Conservation (phyloP, 2,113 vertebrate genomes). For the Mustelus asterias region DNA sequence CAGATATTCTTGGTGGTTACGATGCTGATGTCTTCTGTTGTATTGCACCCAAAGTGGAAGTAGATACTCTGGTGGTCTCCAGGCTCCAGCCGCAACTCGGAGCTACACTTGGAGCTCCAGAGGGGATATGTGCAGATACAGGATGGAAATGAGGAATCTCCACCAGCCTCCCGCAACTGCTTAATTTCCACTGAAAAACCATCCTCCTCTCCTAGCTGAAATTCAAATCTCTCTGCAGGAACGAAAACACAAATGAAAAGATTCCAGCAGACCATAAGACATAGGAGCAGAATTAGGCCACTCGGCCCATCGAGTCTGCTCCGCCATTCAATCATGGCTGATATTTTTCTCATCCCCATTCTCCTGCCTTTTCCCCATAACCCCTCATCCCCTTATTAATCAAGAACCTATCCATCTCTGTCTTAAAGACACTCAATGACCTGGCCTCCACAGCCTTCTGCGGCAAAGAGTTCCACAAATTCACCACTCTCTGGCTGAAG, state of each 20-base stretch:
- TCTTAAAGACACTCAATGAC: no score
- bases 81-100: constrained; percentile 55
- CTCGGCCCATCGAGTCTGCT: no score
- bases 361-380: no score
- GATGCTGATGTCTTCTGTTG: constrained; percentile 60
- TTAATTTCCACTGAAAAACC: constrained; percentile 62
- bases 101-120: constrained; percentile 44
- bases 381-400: no score
- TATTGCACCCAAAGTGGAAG: constrained; percentile 68
- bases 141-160: constrained; percentile 50
- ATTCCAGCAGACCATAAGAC: not conserved
- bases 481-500: no score
- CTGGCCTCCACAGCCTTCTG: no score
- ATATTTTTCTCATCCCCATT: no score
- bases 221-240: constrained; percentile 49
- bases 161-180: constrained; percentile 40
- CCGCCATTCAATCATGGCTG: no score
- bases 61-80: constrained; percentile 60
- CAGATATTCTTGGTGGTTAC: constrained; percentile 67
- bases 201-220: constrained; percentile 64
- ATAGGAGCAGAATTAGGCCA: no score
- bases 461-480: no score
- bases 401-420: no score
- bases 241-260: not conserved
- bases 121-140: constrained; percentile 66